Evolutionary conservation across 2,888 invertebrate genomes (phyloP), one percentile per base, ranked within the genome.

Genomic region (Eupeodes luniger): DNA sequence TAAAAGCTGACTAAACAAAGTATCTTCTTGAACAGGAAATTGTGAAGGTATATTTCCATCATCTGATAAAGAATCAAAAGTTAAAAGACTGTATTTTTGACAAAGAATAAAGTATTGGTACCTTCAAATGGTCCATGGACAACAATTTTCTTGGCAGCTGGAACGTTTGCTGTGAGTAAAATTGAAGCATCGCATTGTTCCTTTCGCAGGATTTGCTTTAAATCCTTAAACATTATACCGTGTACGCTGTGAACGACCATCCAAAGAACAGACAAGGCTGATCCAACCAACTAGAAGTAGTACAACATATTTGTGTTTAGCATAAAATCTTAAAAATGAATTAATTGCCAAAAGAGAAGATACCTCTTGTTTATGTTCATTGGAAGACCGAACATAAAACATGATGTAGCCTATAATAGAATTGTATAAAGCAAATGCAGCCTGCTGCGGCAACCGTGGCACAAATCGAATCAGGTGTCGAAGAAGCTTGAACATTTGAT

Each of bases 131-230:
- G 97, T 1, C 99, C 99, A 93, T 99, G 99, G 2, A 99, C 98
- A 81, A 99, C 97, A 89, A 99, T 98, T 94, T 99, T 99, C 94
- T 99, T 99, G 0, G 99, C 99, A 1, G 99, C 99, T 0, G 99
- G 99, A 16, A 99, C 99, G 94, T 99, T 99, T 5, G 99, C 99
- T 0, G 99, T 99, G 1, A 99, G 95, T 89, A 99, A 94, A 91
- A 99, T 97, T 0, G 99, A 98, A 0, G 99, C 99, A 94, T 99
- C 99, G 92, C 99, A 99, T 92, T 99, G 99, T 93, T 99, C 99
- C 93, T 99, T 99, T 76, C 99, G 95, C 89, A 99, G 94, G 90
- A 99, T 99, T 94, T 99, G 99, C 92, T 99, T 99, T 34, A 99
- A 94, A 94, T 99, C 99, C 94, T 99, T 99, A 92, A 99, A 99